Evolutionary conservation across 2,797 vertebrate species (phyloP).

Genomic region (Scomberomorus guttatus): DNA sequence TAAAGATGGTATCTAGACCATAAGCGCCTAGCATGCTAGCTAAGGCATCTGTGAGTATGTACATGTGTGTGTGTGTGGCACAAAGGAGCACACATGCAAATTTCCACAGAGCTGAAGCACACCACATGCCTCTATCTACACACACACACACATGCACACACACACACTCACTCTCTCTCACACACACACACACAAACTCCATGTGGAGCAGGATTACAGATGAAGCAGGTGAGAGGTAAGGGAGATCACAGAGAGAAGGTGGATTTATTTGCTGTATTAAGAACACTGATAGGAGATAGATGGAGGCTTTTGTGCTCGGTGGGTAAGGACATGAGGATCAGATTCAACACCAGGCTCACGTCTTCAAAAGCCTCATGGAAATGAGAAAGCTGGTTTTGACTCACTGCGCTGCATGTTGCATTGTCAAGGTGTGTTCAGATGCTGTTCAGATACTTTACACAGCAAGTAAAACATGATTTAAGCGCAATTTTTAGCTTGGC

Average conservation of each 20-base stretch:
- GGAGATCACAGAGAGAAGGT: slow-evolving; percentile 59
- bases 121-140: slow-evolving; percentile 9
- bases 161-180: neutral
- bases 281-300: slow-evolving; percentile 60
- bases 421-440: slow-evolving; percentile 16
- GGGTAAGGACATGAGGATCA: slow-evolving; percentile 45
- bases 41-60: slow-evolving; percentile 30
- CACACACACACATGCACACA: neutral
- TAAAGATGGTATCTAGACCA: slow-evolving; percentile 75
- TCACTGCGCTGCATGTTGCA: slow-evolving; percentile 2
- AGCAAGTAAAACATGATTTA: neutral
- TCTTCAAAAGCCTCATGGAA: slow-evolving; percentile 50
- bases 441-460: neutral
- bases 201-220: slow-evolving; percentile 54
- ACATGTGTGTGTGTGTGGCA: neutral
- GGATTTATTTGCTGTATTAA: slow-evolving; percentile 61
- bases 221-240: slow-evolving; percentile 52
- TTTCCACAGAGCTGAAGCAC: slow-evolving; percentile 2
- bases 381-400: slow-evolving; percentile 23
- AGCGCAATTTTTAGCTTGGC: neutral
- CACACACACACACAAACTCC: slow-evolving; percentile 2
- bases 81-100: slow-evolving; percentile 15
- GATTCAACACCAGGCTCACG: slow-evolving; percentile 20
- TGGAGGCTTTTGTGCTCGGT: slow-evolving; percentile 53
- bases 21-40: slow-evolving; percentile 53